Evolutionary conservation across 2,113 vertebrate genomes (phyloP).

Genomic region (Corythaixoides concolor): DNA sequence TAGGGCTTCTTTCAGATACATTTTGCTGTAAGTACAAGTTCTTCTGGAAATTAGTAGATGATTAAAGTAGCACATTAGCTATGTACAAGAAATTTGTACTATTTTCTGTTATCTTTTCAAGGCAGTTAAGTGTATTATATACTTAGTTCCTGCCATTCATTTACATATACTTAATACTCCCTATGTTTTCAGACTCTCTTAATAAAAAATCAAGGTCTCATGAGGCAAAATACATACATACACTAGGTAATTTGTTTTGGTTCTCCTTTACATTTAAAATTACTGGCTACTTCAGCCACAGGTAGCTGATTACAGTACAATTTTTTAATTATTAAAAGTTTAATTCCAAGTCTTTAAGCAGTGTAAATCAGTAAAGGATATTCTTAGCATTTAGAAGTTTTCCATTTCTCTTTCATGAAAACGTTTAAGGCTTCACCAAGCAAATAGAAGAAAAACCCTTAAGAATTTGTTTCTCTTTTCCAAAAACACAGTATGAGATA

Average conservation of each 20-base stretch:
- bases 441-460: neutral
- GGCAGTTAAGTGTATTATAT: neutral
- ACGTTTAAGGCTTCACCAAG: neutral
- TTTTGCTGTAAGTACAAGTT: neutral
- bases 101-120: neutral
- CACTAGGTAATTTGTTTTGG: neutral
- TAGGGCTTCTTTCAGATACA: neutral
- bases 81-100: neutral
- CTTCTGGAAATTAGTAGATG: neutral
- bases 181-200: accelerated
- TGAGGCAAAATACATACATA: neutral
- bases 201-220: neutral
- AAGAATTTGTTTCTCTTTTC: neutral
- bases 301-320: neutral
- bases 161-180: neutral
- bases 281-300: neutral
- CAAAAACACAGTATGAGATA: neutral
- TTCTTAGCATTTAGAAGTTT: neutral
- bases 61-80: neutral
- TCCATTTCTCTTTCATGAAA: neutral
- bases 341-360: neutral
- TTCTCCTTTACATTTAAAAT: neutral
- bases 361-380: neutral
- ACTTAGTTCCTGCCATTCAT: neutral
- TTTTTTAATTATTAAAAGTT: neutral